Conservation (phyloP, 53 echinoderm and acorn worm genomes). For the Stichopus horrens region DNA sequence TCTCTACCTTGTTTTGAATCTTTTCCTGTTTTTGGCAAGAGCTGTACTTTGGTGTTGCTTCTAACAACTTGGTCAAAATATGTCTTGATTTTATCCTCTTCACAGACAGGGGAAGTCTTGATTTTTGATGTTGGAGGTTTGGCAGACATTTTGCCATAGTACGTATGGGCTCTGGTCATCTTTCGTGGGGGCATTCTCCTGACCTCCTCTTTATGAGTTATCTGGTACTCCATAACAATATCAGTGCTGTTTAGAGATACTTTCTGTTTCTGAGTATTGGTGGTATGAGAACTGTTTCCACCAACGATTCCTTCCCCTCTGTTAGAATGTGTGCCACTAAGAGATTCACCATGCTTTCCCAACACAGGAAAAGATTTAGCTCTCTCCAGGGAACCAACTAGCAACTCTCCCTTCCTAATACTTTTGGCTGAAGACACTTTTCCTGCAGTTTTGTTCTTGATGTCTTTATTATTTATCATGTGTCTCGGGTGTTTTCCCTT, state of each 20-base stretch:
- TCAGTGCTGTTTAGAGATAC: conserved; percentile 15
- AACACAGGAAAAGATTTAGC: conserved; percentile 28
- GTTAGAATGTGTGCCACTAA: too few species aligned
- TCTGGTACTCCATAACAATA: neutral
- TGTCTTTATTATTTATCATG: neutral
- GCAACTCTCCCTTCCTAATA: neutral
- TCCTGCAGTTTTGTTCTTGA: neutral
- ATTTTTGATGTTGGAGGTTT: neutral
- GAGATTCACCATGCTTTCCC: neutral
- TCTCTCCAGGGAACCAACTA: conserved; percentile 5
- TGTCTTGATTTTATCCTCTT: neutral
- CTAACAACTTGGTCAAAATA: conserved; percentile 18
- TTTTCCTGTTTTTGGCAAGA: neutral
- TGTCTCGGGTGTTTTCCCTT: neutral
- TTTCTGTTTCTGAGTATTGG: neutral
- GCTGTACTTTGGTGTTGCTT: neutral
- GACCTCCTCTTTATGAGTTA: neutral
- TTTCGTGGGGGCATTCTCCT: conserved; percentile 11
- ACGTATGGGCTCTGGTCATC: conserved; percentile 40
- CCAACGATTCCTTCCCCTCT: neutral
- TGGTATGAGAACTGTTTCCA: neutral
- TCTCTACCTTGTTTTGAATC: neutral
- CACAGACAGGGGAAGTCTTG: neutral
- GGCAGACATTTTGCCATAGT: conserved; percentile 33
- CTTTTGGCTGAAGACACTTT: conserved; percentile 34